Percentiles rank a stretch among this genome's conserved stretches.
phyloP scores from a whole-genome alignment of 1,140 invertebrate genomes.

The Drosophila yakuba region DNA sequence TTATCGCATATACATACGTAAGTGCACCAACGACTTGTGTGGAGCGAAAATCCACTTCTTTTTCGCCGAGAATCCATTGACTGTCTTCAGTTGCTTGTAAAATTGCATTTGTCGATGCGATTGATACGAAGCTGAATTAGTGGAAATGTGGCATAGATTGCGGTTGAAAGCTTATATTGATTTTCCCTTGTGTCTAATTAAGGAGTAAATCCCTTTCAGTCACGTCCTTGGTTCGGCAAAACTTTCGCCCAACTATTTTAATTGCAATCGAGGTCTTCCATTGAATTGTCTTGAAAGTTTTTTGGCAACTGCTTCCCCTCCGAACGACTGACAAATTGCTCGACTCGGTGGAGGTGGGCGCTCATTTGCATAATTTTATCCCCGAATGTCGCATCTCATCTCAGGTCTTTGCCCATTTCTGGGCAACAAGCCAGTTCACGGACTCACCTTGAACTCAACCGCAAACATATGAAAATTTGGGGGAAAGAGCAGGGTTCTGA shows the following conservation, averaged over 20 bases:
- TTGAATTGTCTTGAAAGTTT: slow-evolving; percentile 73
- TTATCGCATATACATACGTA: slow-evolving; percentile 39
- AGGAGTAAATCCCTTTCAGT: slow-evolving; percentile 37
- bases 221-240: slow-evolving; percentile 42
- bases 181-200: slow-evolving; percentile 52
- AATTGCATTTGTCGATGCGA: slow-evolving; percentile 56
- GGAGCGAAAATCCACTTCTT: slow-evolving; percentile 25
- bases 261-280: slow-evolving; percentile 56
- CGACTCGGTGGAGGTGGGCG: slow-evolving; percentile 20
- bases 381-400: slow-evolving; percentile 21
- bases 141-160: slow-evolving; percentile 12
- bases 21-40: slow-evolving; percentile 17
- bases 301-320: slow-evolving; percentile 11
- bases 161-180: slow-evolving; percentile 28
- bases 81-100: slow-evolving; percentile 59
- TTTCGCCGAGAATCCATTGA: slow-evolving; percentile 31
- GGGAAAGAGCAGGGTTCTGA: background rate
- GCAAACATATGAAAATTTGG: slow-evolving; percentile 30
- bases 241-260: slow-evolving; percentile 68
- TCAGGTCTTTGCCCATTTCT: slow-evolving; percentile 1
- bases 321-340: slow-evolving; percentile 65
- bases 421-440: slow-evolving; percentile 32
- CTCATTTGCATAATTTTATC: slow-evolving; percentile 71
- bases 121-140: slow-evolving; percentile 35
- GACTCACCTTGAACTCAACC: slow-evolving; percentile 66